These are phyloP conservation scores for Drosophila kurseongensis DNA, from an alignment of 1,140 invertebrate species.

Conservation along the genomic window DNA sequence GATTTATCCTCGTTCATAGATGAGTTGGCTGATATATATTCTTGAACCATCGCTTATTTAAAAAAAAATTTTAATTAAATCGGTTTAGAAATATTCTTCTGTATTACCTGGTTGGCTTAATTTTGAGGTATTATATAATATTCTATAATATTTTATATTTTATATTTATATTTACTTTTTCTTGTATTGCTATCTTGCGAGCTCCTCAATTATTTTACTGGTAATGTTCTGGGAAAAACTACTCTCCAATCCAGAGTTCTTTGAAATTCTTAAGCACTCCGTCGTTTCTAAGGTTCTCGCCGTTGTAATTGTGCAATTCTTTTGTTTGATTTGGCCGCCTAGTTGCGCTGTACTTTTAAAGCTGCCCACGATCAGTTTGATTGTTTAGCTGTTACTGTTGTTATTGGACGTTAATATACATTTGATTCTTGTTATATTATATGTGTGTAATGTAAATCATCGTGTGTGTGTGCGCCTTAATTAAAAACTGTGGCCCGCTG, in stretches of 20 bases:
- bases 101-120: too few species aligned
- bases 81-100: too few species aligned
- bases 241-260: too few species aligned
- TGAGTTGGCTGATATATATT: too few species aligned
- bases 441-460: constrained; percentile 1
- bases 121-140: too few species aligned
- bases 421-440: constrained; percentile 57
- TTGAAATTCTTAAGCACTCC: constrained; percentile 2
- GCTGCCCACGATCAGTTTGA: constrained; percentile 63
- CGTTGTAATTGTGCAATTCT: constrained; percentile 48
- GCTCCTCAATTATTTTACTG: background rate
- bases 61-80: too few species aligned
- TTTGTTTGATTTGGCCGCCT: constrained; percentile 49
- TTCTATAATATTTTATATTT: too few species aligned
- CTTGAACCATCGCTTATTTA: too few species aligned
- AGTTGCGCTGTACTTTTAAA: constrained; percentile 13
- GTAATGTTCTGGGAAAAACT: background rate
- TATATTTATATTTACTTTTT: too few species aligned
- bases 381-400: constrained; percentile 65
- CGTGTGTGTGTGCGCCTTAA: constrained; percentile 61
- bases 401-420: constrained; percentile 58
- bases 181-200: background rate
- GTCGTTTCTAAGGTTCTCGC: background rate
- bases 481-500: constrained; percentile 54
- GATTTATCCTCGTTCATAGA: too few species aligned